Base-by-base conservation (phyloP, 1,140 invertebrate species). In the Macrocentrus cingulum region DNA sequence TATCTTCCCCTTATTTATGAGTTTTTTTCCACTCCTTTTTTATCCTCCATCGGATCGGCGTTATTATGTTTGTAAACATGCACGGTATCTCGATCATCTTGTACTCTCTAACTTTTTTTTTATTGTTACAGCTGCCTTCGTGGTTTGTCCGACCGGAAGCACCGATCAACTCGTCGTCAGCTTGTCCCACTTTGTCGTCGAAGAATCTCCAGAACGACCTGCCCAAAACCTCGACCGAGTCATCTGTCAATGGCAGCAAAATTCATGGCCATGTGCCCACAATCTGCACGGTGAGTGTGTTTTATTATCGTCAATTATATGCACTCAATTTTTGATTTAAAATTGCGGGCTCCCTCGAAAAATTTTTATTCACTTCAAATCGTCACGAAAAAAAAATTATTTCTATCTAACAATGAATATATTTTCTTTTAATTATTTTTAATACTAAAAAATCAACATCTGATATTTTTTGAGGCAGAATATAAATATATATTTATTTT, bases 231-330 rank as follows among this genome's bases (percentile, higher is more conserved):
- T 59, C 60, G 5, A n/a, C n/a, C n/a, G 68, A 76, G 29, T 53
- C 53, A 7, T 42, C 66, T 9, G 48, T 66, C 8, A 64, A 74
- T 49, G 55, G 61, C 18, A 67, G 60, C 29, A 73, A 74, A 41
- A 60, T 79, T n/a, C 77, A 79, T 48, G 76, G 77, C 3, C 74
- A 78, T 59, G 69, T 66, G 41, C 76, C 77, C 22, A 78, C 74
- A 13, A 77, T 79, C 54, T 76, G 77, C 56, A 76, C 72, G 60
- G 77, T 79, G 56, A 75, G 75, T 69, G 22, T 36, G 23, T 39
- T 34, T n/a, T n/a, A n/a, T n/a, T n/a, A n/a, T n/a, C n/a, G n/a
- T n/a, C n/a, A n/a, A n/a, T n/a, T n/a, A n/a, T n/a, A n/a, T n/a
- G n/a, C n/a, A n/a, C n/a, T n/a, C n/a, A n/a, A n/a, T n/a, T n/a